Percentiles rank a stretch among this genome's conserved stretches.
These are phyloP conservation scores for Idris sp. DNA, from an alignment of 1,140 invertebrate species.

Conservation along the genomic window DNA sequence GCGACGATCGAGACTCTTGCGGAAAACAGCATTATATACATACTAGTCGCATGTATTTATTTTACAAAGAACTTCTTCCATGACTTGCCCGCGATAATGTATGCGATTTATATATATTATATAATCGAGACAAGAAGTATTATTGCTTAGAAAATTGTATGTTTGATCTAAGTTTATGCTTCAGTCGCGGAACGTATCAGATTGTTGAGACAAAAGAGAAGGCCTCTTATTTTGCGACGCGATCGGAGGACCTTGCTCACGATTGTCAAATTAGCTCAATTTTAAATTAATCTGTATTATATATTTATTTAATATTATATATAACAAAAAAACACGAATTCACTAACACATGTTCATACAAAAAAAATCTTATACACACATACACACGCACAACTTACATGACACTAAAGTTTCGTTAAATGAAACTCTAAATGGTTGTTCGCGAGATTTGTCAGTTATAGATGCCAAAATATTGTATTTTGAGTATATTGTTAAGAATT, in stretches of 20 bases:
- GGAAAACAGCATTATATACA: conserved; percentile 44
- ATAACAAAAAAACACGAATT: conserved; percentile 16
- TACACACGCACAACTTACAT: conserved; percentile 51
- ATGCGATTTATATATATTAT: conserved; percentile 51
- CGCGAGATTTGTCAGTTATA: conserved; percentile 74
- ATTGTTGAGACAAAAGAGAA: conserved; percentile 41
- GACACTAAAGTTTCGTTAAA: conserved; percentile 66
- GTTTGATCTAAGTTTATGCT: conserved; percentile 53
- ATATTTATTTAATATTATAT: conserved; percentile 64
- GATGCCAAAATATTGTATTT: conserved; percentile 72
- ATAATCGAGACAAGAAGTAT: conserved; percentile 46
- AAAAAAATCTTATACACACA: conserved; percentile 29
- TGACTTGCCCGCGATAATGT: no score
- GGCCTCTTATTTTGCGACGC: conserved; percentile 35
- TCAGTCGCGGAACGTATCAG: conserved; percentile 43
- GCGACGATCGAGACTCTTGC: conserved; percentile 53
- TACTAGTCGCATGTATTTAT: conserved; percentile 62
- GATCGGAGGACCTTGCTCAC: no score
- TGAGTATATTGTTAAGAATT: conserved; percentile 74
- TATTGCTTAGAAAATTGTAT: conserved; percentile 60
- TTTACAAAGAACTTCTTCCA: conserved; percentile 57
- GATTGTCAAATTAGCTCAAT: conserved; percentile 64
- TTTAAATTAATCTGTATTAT: conserved; percentile 65
- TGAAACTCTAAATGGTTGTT: conserved; percentile 73
- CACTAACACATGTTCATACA: conserved; percentile 16